phyloP scores from a whole-genome alignment of 2,797 vertebrate genomes.

The Eremophila alpestris region DNA sequence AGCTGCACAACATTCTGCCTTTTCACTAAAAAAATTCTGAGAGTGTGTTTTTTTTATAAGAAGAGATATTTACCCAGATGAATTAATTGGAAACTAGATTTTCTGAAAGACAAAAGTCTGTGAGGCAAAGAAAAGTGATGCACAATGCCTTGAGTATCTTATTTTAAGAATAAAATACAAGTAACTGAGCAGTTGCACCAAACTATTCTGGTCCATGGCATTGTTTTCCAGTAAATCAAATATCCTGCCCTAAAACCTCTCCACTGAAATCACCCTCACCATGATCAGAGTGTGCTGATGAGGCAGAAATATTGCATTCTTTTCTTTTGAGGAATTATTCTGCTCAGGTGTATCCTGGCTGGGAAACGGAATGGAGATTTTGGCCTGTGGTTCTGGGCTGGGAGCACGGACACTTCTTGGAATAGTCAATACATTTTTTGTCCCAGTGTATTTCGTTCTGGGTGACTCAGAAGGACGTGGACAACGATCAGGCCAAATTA shows the following conservation, averaged over 20 bases:
- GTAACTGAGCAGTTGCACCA: not conserved
- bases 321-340: not conserved
- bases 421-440: not conserved
- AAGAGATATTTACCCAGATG: not conserved
- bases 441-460: not conserved
- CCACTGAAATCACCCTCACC: not conserved
- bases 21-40: not conserved
- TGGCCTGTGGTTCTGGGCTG: not conserved
- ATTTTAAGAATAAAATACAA: not conserved
- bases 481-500: not conserved
- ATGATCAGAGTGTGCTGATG: not conserved
- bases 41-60: not conserved
- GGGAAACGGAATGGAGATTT: not conserved
- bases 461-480: not conserved
- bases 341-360: not conserved
- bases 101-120: not conserved
- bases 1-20: not conserved
- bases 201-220: not conserved
- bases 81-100: not conserved
- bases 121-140: not conserved
- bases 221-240: not conserved
- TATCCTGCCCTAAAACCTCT: not conserved
- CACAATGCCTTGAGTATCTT: not conserved
- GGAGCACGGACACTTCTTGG: not conserved
- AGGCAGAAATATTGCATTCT: not conserved